Evolutionary conservation across 1,140 invertebrate genomes (phyloP), one percentile per base, ranked within the genome.

Genomic region (Drosophila persimilis): DNA sequence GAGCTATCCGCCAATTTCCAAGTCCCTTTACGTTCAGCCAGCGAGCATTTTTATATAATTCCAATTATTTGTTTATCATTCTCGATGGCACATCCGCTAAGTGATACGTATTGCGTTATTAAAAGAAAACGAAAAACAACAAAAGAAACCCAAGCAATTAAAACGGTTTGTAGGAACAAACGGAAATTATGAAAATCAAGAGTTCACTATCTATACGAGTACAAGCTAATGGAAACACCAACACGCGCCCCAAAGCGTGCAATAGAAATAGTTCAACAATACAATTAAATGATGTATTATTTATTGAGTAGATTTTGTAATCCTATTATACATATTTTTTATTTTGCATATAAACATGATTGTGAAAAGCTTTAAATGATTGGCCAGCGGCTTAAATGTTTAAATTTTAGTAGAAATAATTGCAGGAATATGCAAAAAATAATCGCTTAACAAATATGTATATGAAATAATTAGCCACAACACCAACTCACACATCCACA

Each of bases 321-420:
- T 45, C 31, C 72, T 51, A 77, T 63, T 74, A 56, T 60, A 39
- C 11, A 39, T 39, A 80, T 48, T 48, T 67, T 54, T 86, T 61
- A 47, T 46, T 75, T 86, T 88, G 83, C 78, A 43, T 78, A 61
- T 73, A 46, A 72, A 85, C 39, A 86, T 85, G 70, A 81, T 75
- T 69, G 81, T 85, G 48, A 81, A 86, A 86, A 86, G 81, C 81
- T 86, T 86, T 86, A 86, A 86, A 88, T 62, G 75, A 66, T 77
- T 65, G 77, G 65, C 81, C 72, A 67, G 70, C 60, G 83, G 83
- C 73, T 73, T 76, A 78, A 74, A 83, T 88, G 80, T 84, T 89
- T 73, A 45, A 81, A 81, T 59, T 86, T 61, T 86, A 88, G 81
- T 55, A 66, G 58, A 77, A 88, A 88, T 74, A 77, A 72, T 65